Conservation (phyloP, 1,140 invertebrate genomes). For the Aradophagus sp. region DNA sequence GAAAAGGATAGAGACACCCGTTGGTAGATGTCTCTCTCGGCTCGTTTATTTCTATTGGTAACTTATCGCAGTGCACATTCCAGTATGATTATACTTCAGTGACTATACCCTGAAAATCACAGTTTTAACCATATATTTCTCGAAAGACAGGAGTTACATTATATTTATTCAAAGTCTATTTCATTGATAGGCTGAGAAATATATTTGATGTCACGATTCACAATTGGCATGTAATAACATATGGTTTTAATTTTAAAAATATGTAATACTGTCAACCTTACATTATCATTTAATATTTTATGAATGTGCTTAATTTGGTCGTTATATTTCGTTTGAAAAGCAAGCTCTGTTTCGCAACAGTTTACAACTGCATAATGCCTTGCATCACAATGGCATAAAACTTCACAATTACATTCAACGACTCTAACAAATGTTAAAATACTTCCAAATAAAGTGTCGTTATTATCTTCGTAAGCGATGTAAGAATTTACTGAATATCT, state of each 20-base stretch:
- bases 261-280: neutral
- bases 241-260: conserved; percentile 1
- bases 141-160: too few species aligned
- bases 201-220: neutral
- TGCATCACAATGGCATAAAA: conserved; percentile 4
- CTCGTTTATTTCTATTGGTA: too few species aligned
- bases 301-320: neutral
- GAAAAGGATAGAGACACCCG: too few species aligned
- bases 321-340: neutral
- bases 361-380: conserved; percentile 8
- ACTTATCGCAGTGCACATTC: too few species aligned
- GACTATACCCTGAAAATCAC: too few species aligned
- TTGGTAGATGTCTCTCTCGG: too few species aligned
- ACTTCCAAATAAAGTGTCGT: neutral
- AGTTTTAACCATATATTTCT: too few species aligned
- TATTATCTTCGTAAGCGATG: conserved; percentile 3
- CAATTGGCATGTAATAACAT: conserved; percentile 3
- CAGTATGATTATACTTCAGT: too few species aligned
- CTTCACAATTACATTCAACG: conserved; percentile 1
- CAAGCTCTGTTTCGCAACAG: neutral
- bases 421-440: conserved; percentile 5
- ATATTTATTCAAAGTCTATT: too few species aligned
- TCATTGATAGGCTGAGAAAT: too few species aligned
- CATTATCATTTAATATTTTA: neutral
- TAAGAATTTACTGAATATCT: conserved; percentile 4